phyloP scores from a whole-genome alignment of 2,113 vertebrate genomes.

The Tachycineta bicolor region DNA sequence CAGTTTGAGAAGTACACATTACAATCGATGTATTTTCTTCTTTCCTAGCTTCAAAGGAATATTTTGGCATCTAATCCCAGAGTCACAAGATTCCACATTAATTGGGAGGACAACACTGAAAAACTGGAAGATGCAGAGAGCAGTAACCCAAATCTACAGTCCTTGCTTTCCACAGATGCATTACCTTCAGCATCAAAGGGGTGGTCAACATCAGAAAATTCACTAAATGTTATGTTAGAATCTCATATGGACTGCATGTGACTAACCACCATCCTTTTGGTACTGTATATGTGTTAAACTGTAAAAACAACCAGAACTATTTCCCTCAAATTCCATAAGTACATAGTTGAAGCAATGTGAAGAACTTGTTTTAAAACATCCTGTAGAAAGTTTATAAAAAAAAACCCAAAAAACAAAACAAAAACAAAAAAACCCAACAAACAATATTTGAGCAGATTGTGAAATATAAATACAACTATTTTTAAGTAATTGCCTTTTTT shows the following conservation, averaged over 20 bases:
- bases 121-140: constrained; percentile 85
- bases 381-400: constrained; percentile 83
- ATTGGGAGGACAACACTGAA: constrained; percentile 86
- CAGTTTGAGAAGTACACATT: neutral
- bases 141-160: constrained; percentile 83
- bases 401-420: constrained; percentile 25
- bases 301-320: constrained; percentile 77
- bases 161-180: constrained; percentile 82
- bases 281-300: constrained; percentile 74
- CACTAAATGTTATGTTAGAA: constrained; percentile 85
- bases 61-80: constrained; percentile 87
- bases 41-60: constrained; percentile 82
- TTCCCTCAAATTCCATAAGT: constrained; percentile 76
- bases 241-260: constrained; percentile 88
- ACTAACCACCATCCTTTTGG: constrained; percentile 68
- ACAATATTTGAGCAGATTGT: constrained; percentile 83
- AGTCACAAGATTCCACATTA: constrained; percentile 86
- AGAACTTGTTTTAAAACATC: constrained; percentile 78
- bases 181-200: constrained; percentile 84
- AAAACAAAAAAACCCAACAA: neutral
- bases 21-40: constrained; percentile 39
- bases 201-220: constrained; percentile 84
- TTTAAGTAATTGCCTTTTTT: constrained; percentile 80
- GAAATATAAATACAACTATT: constrained; percentile 87
- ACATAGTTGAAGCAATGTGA: constrained; percentile 77